Evolutionary conservation across 23 tunicate genomes (phyloP).

Genomic region (Pegea sp.): DNA sequence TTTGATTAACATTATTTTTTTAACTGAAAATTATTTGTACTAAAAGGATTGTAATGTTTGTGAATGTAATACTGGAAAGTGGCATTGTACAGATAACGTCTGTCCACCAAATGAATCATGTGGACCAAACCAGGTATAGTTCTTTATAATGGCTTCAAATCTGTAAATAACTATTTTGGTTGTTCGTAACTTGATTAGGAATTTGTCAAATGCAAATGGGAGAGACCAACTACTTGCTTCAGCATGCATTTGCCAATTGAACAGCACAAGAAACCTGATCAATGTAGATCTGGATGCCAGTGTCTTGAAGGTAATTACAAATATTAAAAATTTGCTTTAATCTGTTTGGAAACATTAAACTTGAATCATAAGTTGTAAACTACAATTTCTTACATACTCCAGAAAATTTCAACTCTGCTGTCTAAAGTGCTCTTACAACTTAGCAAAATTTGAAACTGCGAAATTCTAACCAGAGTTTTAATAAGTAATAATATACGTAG

Average conservation of each 20-base stretch:
- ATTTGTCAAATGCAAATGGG: conserved; percentile 83
- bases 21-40: background rate
- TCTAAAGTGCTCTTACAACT: too few relatives aligned
- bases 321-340: background rate
- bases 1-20: background rate
- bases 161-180: too few relatives aligned
- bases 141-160: too few relatives aligned
- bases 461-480: too few relatives aligned
- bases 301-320: conserved; percentile 51
- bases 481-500: conserved; percentile 10
- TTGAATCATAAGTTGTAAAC: too few relatives aligned
- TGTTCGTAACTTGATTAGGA: too few relatives aligned
- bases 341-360: background rate
- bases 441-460: too few relatives aligned
- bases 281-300: conserved; percentile 90
- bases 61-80: conserved; percentile 94
- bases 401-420: too few relatives aligned
- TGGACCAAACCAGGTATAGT: conserved; percentile 42
- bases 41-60: conserved; percentile 94
- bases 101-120: conserved; percentile 78
- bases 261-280: conserved; percentile 84
- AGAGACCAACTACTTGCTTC: conserved; percentile 70
- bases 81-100: conserved; percentile 96
- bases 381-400: too few relatives aligned
- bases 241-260: conserved; percentile 96